Evolutionary conservation across 2,113 vertebrate genomes (phyloP), one percentile per base, ranked within the genome.

Genomic region (Callipepla squamata): DNA sequence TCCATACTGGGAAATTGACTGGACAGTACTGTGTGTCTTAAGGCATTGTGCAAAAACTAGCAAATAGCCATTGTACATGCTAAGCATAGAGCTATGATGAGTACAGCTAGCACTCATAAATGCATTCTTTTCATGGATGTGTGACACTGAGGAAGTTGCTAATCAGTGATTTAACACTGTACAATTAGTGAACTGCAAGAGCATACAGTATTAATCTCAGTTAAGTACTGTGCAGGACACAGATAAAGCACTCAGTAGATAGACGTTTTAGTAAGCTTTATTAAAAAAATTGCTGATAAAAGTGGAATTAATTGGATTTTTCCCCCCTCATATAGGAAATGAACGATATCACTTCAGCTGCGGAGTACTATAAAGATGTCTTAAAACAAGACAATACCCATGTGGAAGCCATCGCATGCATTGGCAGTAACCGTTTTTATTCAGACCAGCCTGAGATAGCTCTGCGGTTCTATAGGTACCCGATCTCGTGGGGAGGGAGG

Each of bases 381-480:
- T 95, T 99, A 83, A 99, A 99, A 95, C 99, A 99, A 93, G 99
- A 99, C 97, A 99, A 98, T 86, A 99, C 99, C 36, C 98, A 99
- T 0, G 98, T 99, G 92, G 99, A 99, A 95, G 99, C 99, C 51
- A 99, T 99, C 11, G 99, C 99, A 2, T 99, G 99, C 87, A 99
- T 99, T 65, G 99, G 99, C 92, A 99, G 99, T 95, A 99, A 99
- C 95, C 99, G 99, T 95, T 99, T 99, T 88, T 99, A 99, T 92
- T 98, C 98, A 4, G 99, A 99, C 93, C 99, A 99, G 84, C 99
- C 99, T 0, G 99, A 99, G 95, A 97, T 99, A 50, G 99, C 99
- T 1, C 97, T 99, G 76, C 98, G 99, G 9, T 99, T 99, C 96
- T 99, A 99, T 96, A 99, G 99, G 99, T 99, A 92, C 32, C 87